Evolutionary conservation across 2,113 vertebrate species (phyloP).

Genomic region (Triplophysa siluroides): DNA sequence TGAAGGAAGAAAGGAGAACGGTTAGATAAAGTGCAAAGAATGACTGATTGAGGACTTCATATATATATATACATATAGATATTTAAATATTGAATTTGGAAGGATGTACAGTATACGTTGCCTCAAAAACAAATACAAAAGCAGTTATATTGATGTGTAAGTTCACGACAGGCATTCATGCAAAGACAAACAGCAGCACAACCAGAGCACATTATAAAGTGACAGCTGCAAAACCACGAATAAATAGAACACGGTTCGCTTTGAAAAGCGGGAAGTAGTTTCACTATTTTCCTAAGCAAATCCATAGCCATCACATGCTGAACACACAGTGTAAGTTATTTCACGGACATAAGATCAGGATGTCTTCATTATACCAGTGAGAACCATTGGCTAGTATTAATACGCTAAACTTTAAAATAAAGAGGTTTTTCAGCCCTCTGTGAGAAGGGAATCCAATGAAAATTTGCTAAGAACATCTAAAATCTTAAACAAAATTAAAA

Average conservation of each 20-base stretch:
- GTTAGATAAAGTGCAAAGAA: slow-evolving; percentile 17
- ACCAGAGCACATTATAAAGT: not conserved
- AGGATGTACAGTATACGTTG: not conserved
- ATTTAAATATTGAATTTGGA: not conserved
- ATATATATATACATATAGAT: not conserved
- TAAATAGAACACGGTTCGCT: not conserved
- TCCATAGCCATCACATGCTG: not conserved
- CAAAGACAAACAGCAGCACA: slow-evolving; percentile 12
- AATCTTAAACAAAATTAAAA: too few relatives aligned
- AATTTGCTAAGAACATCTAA: too few relatives aligned
- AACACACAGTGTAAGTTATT: not conserved
- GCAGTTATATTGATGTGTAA: not conserved
- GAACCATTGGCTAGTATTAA: too few relatives aligned
- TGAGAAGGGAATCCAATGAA: too few relatives aligned
- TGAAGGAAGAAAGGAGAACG: not conserved
- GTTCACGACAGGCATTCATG: not conserved
- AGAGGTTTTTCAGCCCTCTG: not conserved
- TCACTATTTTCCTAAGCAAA: not conserved
- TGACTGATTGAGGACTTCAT: not conserved
- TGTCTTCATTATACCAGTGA: too few relatives aligned
- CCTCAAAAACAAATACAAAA: not conserved
- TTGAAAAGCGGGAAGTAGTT: not conserved
- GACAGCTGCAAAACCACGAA: slow-evolving; percentile 1
- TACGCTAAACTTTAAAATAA: not conserved
- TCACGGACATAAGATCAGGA: not conserved